Percentiles rank a stretch among this genome's conserved stretches.
phyloP scores from a whole-genome alignment of 37 sponge, comb jelly and placozoan species.

The Hormiphora californensis region DNA sequence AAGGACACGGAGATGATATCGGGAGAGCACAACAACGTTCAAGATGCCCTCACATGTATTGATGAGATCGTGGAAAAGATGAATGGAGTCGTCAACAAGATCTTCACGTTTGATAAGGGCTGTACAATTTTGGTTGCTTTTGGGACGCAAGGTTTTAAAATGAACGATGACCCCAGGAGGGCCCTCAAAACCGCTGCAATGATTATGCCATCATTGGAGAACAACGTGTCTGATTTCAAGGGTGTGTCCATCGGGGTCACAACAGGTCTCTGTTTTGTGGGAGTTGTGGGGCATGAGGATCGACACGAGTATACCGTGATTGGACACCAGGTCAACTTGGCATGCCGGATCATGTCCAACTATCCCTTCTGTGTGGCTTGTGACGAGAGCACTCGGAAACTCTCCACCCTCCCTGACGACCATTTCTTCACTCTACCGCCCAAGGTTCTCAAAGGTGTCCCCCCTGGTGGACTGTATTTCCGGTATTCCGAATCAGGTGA shows the following conservation, averaged over 20 bases:
- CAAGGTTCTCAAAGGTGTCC: slow-evolving; percentile 49
- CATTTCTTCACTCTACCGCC: slow-evolving; percentile 66
- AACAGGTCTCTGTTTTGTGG: slow-evolving; percentile 84
- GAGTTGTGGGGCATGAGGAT: slow-evolving; percentile 85
- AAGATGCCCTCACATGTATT: slow-evolving; percentile 32
- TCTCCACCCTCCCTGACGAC: slow-evolving; percentile 60
- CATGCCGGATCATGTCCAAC: slow-evolving; percentile 86
- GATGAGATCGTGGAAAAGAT: slow-evolving; percentile 49
- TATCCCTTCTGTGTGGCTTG: slow-evolving; percentile 73
- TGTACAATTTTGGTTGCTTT: slow-evolving; percentile 89
- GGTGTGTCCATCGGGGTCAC: slow-evolving; percentile 78
- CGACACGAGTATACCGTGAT: slow-evolving; percentile 95
- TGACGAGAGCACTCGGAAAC: slow-evolving; percentile 71
- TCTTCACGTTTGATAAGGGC: slow-evolving; percentile 97
- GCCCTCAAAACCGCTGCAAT: slow-evolving; percentile 71
- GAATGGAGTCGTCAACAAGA: slow-evolving; percentile 77
- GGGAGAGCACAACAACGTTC: not conserved
- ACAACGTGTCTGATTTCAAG: slow-evolving; percentile 26
- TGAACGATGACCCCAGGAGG: slow-evolving; percentile 73
- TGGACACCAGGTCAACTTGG: slow-evolving; percentile 90
- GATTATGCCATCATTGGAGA: slow-evolving; percentile 43
- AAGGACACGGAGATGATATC: not conserved
- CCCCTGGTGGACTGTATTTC: slow-evolving; percentile 37
- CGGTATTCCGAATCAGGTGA: not conserved
- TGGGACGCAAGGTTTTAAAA: slow-evolving; percentile 80